Percentiles rank a stretch among this genome's conserved stretches.
These are phyloP conservation scores for Hoplostethus atlanticus DNA, from an alignment of 2,797 vertebrate species.

Conservation along the genomic window DNA sequence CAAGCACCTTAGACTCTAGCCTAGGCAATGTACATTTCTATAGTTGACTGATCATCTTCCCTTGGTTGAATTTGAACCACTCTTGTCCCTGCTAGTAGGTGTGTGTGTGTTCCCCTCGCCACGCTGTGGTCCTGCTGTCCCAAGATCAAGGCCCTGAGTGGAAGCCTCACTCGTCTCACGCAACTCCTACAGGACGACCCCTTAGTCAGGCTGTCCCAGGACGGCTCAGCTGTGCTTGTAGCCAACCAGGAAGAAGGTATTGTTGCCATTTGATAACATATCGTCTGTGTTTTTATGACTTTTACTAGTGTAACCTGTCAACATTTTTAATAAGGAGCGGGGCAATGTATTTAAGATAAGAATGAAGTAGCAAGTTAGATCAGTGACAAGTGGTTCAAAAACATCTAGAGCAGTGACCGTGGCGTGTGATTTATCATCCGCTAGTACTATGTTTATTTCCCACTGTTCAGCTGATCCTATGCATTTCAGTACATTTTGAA, in stretches of 20 bases:
- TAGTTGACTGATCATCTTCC: neutral
- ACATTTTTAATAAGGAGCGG: too few relatives aligned
- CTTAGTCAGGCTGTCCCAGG: conserved; percentile 79
- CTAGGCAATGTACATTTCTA: neutral
- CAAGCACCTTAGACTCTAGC: neutral
- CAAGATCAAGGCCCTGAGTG: conserved; percentile 84
- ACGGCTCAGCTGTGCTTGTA: conserved; percentile 83
- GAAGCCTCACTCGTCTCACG: conserved; percentile 79
- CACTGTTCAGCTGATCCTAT: neutral
- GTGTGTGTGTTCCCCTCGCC: conserved; percentile 85
- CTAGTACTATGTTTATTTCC: too few relatives aligned
- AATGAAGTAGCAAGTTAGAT: neutral
- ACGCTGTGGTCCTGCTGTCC: conserved; percentile 84
- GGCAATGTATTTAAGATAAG: too few relatives aligned
- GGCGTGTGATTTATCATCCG: too few relatives aligned
- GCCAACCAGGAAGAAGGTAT: conserved; percentile 1
- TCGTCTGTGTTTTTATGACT: too few relatives aligned
- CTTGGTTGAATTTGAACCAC: neutral
- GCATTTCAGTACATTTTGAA: conserved; percentile 1
- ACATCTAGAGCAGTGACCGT: too few relatives aligned
- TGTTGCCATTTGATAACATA: neutral
- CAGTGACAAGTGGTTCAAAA: neutral
- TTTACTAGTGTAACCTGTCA: too few relatives aligned
- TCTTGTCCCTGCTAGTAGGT: conserved; percentile 33
- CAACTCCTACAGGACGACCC: conserved; percentile 77